Conservation (phyloP, 23 tunicate species). For the Trididemnum miniatum region DNA sequence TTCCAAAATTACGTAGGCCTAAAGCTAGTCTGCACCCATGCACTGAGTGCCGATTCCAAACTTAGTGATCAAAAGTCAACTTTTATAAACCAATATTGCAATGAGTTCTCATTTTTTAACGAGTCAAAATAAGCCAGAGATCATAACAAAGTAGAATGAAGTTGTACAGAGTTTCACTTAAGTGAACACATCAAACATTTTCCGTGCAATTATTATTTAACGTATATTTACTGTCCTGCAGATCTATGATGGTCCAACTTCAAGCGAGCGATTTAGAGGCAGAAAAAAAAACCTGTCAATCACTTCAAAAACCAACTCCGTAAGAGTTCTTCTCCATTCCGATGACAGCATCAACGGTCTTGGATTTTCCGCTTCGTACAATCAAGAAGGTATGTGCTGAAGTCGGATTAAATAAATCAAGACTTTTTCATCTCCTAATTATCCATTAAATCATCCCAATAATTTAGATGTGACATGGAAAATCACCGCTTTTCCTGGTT, state of each 20-base stretch:
- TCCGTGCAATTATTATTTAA: background rate
- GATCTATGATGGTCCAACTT: conserved; percentile 3
- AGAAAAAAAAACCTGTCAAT: background rate
- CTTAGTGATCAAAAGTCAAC: no score
- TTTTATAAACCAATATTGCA: no score
- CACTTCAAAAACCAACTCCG: background rate
- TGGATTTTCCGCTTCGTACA: background rate
- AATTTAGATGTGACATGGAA: background rate
- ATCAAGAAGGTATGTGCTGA: background rate
- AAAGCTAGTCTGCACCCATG: no score
- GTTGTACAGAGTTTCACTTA: no score
- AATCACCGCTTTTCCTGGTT: background rate
- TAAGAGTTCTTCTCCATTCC: background rate
- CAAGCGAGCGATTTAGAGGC: background rate
- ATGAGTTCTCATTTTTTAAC: no score
- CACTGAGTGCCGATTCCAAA: no score
- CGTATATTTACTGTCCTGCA: background rate
- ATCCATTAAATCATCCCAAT: conserved; percentile 15
- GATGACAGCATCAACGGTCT: conserved; percentile 22
- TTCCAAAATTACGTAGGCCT: no score
- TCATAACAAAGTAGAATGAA: no score
- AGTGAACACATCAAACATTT: no score
- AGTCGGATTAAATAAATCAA: no score
- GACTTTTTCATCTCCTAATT: conserved; percentile 6
- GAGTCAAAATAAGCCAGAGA: no score